Evolutionary conservation across 2,888 invertebrate species (phyloP).

Genomic region (Masnerella sp.): DNA sequence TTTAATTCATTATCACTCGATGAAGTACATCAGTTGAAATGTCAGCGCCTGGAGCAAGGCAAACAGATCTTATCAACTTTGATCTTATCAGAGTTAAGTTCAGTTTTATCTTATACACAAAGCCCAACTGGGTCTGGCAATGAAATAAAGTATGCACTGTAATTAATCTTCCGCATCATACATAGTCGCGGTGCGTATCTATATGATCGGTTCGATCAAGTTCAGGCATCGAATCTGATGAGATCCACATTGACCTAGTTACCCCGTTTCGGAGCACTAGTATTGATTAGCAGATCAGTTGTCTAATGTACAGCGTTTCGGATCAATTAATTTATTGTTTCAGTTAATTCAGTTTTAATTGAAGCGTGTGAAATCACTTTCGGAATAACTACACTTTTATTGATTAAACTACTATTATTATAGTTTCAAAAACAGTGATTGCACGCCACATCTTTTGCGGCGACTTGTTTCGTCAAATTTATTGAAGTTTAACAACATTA

Average conservation of each 20-base stretch:
- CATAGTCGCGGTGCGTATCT: slow-evolving; percentile 13
- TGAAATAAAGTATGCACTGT: slow-evolving; percentile 13
- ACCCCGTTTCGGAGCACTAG: slow-evolving; percentile 26
- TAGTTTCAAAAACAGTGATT: too few species aligned
- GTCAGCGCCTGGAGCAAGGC: slow-evolving; percentile 1
- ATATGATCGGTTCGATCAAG: slow-evolving; percentile 29
- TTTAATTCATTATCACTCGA: too few species aligned
- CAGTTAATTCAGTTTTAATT: too few species aligned
- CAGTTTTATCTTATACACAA: slow-evolving; percentile 1
- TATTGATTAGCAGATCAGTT: slow-evolving; percentile 35
- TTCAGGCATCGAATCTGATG: slow-evolving; percentile 38
- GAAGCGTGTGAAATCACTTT: too few species aligned
- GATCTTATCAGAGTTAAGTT: slow-evolving; percentile 20
- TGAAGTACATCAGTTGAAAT: slow-evolving; percentile 2
- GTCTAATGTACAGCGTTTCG: not conserved
- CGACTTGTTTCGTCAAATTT: too few species aligned
- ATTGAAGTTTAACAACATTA: too few species aligned
- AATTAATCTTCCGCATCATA: slow-evolving; percentile 21
- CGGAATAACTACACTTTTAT: too few species aligned
- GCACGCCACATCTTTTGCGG: too few species aligned
- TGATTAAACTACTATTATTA: too few species aligned
- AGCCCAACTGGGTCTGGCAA: slow-evolving; percentile 6
- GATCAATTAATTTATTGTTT: not conserved
- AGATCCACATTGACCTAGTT: slow-evolving; percentile 46
- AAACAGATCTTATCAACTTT: slow-evolving; percentile 16